Conservation (phyloP, 2,888 invertebrate genomes). For the Melanostoma mellinum region DNA sequence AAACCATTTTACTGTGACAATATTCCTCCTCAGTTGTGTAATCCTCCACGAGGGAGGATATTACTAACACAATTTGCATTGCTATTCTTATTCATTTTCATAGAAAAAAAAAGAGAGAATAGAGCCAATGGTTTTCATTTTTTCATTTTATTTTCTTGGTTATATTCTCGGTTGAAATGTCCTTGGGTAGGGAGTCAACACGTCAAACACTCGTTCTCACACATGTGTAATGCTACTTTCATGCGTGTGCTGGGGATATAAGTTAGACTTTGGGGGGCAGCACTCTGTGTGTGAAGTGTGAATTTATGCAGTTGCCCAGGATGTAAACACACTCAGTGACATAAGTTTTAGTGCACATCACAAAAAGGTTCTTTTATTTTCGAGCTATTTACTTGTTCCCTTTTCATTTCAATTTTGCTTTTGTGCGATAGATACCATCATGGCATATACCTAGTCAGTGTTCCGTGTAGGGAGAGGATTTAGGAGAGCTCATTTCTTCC, state of each 20-base stretch:
- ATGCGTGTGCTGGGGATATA: conserved; percentile 27
- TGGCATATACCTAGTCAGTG: no score
- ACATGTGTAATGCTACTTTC: not conserved
- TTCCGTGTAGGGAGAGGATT: not conserved
- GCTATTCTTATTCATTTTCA: conserved; percentile 49
- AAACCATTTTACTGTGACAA: conserved; percentile 13
- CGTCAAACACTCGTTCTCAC: not conserved
- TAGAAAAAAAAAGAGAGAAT: no score
- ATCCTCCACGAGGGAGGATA: conserved; percentile 16
- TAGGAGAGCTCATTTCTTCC: not conserved
- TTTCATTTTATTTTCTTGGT: not conserved
- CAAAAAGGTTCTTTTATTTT: conserved; percentile 25
- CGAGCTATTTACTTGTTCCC: not conserved
- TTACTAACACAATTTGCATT: conserved; percentile 62
- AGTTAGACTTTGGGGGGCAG: not conserved
- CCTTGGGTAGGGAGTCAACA: conserved; percentile 3
- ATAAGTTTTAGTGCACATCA: conserved; percentile 19
- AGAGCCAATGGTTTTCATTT: not conserved
- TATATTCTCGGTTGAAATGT: conserved; percentile 12
- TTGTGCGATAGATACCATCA: no score
- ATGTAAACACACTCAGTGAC: conserved; percentile 39
- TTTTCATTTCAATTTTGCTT: no score
- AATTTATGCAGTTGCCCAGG: conserved; percentile 51
- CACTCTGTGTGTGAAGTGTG: conserved; percentile 30
- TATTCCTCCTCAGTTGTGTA: conserved; percentile 40